A percentile compares a stretch with the other conserved stretches of the same genome.
phyloP scores from a whole-genome alignment of 2,113 vertebrate genomes.

The Microcebus griseorufus region DNA sequence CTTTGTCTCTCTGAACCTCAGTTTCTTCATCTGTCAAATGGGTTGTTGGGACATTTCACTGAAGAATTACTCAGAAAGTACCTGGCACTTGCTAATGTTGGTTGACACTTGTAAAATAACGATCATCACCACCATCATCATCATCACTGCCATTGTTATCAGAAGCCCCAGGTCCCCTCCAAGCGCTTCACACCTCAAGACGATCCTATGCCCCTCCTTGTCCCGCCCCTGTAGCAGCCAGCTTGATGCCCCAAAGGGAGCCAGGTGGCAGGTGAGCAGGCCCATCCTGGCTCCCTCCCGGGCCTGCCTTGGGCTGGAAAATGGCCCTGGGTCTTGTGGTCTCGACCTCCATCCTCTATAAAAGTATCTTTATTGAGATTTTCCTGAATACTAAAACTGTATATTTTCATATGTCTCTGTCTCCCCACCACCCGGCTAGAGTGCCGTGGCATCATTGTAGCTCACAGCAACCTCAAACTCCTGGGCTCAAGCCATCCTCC shows the following conservation, averaged over 20 bases:
- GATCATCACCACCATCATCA: no score
- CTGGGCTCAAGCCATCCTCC: not conserved
- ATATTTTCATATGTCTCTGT: not conserved
- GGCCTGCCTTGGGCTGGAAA: not conserved
- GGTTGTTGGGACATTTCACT: not conserved
- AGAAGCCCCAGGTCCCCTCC: not conserved
- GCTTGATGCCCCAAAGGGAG: not conserved
- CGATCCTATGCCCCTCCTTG: not conserved
- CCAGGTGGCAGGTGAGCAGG: not conserved
- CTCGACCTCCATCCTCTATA: not conserved
- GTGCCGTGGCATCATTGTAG: no score
- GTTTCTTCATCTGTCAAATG: not conserved
- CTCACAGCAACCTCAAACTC: not conserved
- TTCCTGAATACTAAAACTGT: not conserved
- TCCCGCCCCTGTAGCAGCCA: not conserved
- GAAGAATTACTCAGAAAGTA: not conserved
- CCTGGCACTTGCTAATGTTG: rapidly evolving
- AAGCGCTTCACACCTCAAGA: not conserved
- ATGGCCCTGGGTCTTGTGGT: not conserved
- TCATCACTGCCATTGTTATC: rapidly evolving
- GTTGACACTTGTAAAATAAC: rapidly evolving
- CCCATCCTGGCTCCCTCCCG: not conserved
- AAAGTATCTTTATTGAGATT: not conserved
- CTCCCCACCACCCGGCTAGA: no score
- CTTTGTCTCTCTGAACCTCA: not conserved